Evolutionary conservation across 2,797 vertebrate genomes (phyloP), one percentile per base, ranked within the genome.

Genomic region (Okamejei kenojei): DNA sequence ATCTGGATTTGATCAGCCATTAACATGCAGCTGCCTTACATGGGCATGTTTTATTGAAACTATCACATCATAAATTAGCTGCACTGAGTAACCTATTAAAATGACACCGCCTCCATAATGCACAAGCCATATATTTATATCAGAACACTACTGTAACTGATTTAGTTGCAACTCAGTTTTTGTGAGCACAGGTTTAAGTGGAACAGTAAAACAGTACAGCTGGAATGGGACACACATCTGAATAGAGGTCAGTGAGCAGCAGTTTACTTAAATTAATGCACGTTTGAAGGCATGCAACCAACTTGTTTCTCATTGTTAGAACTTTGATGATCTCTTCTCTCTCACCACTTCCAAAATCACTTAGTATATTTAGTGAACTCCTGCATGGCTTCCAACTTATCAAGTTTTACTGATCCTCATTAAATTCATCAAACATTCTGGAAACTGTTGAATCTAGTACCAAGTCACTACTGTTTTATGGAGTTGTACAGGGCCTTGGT

Each of bases 11-110:
- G 71, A 92, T 76, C 90, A 92, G 71, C 23, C 15, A 54, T 76
- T 74, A 76, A 26, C 68, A 73, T 54, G 68, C 68, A 92, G 90
- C 90, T 92, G 90, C 38, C 90, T 92, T 32, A 73, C 90, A 88
- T 68, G 61, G n/a, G 61, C 29, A 35, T 32, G 17, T 88, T 92
- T 74, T 71, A 73, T 58, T 92, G 73, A 92, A 92, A 45, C 26
- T 92, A 21, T 76, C 90, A 73, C 71, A 76, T 92, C 90, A 29
- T 92, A 92, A 92, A 74, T 92, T 76, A 92, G 35, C 90, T 92
- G 71, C 38, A 58, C 90, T 92, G n/a, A 92, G 90, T 92, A 29
- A 92, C 73, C 65, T n/a, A 92, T 76, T 73, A 76, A 73, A 74
- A 92, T 74, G 23, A 54, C 73, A 76, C 38, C 58, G 54, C 71